Percentiles rank a stretch among this genome's conserved stretches.
Evolutionary conservation across 2,888 invertebrate species (phyloP).

Genomic region (Stenotaenia linearis): DNA sequence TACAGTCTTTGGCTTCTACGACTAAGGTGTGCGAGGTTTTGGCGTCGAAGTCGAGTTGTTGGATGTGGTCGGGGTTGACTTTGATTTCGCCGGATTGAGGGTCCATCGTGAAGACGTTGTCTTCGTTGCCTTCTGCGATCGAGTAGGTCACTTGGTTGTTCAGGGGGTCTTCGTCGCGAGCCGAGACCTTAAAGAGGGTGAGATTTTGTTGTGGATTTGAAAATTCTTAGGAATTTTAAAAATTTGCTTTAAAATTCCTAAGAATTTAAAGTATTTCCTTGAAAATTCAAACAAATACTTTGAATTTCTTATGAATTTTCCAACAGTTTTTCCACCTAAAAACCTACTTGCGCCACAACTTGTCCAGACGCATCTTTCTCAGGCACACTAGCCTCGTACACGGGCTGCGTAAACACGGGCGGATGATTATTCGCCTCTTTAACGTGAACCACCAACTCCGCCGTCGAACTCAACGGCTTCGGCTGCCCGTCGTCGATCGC

Average conservation of each 20-base stretch:
- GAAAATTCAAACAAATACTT: too few relatives aligned
- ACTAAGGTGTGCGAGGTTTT: constrained; percentile 40
- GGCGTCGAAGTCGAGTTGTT: constrained; percentile 40
- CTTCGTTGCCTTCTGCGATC: constrained; percentile 45
- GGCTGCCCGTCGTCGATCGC: constrained; percentile 36
- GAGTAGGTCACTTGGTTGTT: constrained; percentile 41
- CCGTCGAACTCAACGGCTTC: constrained; percentile 34
- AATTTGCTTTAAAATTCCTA: too few relatives aligned
- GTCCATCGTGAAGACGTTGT: constrained; percentile 48
- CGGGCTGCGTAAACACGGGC: constrained; percentile 40
- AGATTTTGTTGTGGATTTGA: not conserved
- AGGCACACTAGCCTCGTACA: constrained; percentile 40
- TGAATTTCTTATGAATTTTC: too few relatives aligned
- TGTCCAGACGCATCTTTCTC: constrained; percentile 40
- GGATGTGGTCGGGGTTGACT: constrained; percentile 39
- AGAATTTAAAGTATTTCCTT: too few relatives aligned
- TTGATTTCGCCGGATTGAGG: constrained; percentile 47
- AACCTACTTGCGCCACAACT: constrained; percentile 38
- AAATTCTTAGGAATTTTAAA: too few relatives aligned
- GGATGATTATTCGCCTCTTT: constrained; percentile 41
- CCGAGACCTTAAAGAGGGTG: constrained; percentile 39
- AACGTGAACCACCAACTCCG: constrained; percentile 39
- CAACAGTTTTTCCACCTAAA: not conserved
- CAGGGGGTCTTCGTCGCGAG: constrained; percentile 40
- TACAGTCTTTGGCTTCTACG: constrained; percentile 42